Evolutionary conservation across 1,140 invertebrate genomes (phyloP).

Genomic region (Zophobas atratus): DNA sequence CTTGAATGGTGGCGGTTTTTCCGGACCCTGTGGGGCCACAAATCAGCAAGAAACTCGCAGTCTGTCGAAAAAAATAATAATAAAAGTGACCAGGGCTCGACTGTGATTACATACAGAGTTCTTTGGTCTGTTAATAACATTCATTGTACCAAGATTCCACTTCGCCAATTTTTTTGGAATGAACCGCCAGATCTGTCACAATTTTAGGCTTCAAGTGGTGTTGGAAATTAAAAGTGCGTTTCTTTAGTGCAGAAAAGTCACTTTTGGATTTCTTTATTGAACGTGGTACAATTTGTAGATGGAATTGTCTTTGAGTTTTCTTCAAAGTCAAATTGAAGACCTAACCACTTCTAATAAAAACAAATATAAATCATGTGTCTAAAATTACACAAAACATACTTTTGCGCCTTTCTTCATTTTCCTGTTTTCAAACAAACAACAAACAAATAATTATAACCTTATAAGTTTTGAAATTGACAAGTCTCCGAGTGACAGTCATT

Average conservation of each 20-base stretch:
- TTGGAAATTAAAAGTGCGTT: slow-evolving; percentile 59
- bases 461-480: background rate
- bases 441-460: too few relatives aligned
- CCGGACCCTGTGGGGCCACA: slow-evolving; percentile 82
- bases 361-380: background rate
- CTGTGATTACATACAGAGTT: slow-evolving; percentile 52
- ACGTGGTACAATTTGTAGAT: background rate
- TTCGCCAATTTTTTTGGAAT: slow-evolving; percentile 76
- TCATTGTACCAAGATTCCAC: slow-evolving; percentile 71
- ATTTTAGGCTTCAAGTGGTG: slow-evolving; percentile 71
- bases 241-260: background rate
- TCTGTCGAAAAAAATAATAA: slow-evolving; percentile 50
- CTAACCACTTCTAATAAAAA: slow-evolving; percentile 38
- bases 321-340: slow-evolving; percentile 4
- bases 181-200: slow-evolving; percentile 73
- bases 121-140: slow-evolving; percentile 42
- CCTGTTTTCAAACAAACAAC: too few relatives aligned
- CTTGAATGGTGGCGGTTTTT: slow-evolving; percentile 76
- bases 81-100: slow-evolving; percentile 1
- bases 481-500: background rate
- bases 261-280: background rate
- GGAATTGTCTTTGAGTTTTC: background rate
- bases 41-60: slow-evolving; percentile 75
- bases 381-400: background rate
- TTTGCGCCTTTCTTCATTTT: slow-evolving; percentile 30